Evolutionary conservation across 2,888 invertebrate species (phyloP).

Genomic region (Vannuccia rotundouncinata): DNA sequence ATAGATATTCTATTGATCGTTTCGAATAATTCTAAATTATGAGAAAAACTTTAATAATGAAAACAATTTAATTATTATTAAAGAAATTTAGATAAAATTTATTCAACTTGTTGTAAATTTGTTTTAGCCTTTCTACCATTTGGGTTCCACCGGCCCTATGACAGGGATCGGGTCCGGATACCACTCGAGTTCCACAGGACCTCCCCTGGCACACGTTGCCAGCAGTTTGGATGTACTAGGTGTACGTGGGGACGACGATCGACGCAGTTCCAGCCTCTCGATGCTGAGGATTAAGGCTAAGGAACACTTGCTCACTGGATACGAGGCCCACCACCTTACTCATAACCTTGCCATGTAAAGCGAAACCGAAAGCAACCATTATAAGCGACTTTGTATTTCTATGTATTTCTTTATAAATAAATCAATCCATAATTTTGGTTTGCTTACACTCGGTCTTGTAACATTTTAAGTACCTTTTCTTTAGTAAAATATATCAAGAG

Average conservation of each 20-base stretch:
- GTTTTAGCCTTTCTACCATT: not conserved
- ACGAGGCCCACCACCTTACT: not conserved
- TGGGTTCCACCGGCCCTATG: not conserved
- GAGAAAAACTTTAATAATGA: not conserved
- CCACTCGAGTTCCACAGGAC: constrained; percentile 42
- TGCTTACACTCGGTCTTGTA: too few species aligned
- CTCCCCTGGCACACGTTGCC: constrained; percentile 34
- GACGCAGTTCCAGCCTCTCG: constrained; percentile 51
- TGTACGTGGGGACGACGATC: constrained; percentile 41
- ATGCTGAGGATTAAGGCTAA: constrained; percentile 50
- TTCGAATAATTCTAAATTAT: not conserved
- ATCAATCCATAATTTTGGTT: too few species aligned
- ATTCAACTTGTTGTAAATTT: not conserved
- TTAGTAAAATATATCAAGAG: too few species aligned
- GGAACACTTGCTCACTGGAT: constrained; percentile 44
- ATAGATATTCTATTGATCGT: not conserved
- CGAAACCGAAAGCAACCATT: too few species aligned
- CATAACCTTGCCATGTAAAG: not conserved
- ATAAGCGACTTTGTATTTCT: too few species aligned
- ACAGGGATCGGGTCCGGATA: constrained; percentile 38
- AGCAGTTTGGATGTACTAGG: constrained; percentile 35
- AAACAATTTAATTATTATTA: not conserved
- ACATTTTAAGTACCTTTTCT: too few species aligned
- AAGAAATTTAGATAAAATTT: not conserved
- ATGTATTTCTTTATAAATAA: too few species aligned